Evolutionary conservation across 2,113 vertebrate genomes (phyloP), one percentile per base, ranked within the genome.

Genomic region (Chaenocephalus aceratus): DNA sequence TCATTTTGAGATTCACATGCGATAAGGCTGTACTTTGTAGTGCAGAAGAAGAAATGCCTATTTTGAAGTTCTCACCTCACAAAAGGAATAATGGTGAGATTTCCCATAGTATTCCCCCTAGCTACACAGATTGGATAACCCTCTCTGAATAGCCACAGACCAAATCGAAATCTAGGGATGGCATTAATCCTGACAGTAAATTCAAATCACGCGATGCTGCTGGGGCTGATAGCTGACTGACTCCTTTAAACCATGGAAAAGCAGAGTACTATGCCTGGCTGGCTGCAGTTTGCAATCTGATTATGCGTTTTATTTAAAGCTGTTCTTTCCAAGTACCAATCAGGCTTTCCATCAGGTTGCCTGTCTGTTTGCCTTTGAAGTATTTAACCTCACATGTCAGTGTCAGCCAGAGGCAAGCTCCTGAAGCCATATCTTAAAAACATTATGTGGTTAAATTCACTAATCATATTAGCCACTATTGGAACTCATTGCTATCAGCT

Each of bases 121-220:
- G 58, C 72, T 56, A 46, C 63, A 73, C 62, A 76, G 51, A 71
- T 56, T 56, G 36, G n/a, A 80, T 85, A 73, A 84, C 45, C 71
- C 23, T 73, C 49, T 71, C 59, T 5, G 77, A 80, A 80, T 79
- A 85, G 79, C 63, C 77, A 54, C 36, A 56, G 68, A 88, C 64
- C 63, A 67, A 90, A 91, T 85, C 41, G 11, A 88, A 89, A 91
- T 87, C 68, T 81, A 41, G 23, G 63, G 69, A 90, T 48, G 72
- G 81, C 77, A 88, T 89, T 89, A 86, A 91, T 90, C 84, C 79
- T 88, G 84, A 80, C 85, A 88, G 83, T 70, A 85, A 86, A 89
- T 89, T 92, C 84, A 85, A 85, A 89, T 85, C 87, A 83, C n/a
- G 30, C 36, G 16, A 45, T 51, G 18, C 84, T 83, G 83, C 68